Evolutionary conservation across 2,113 vertebrate genomes (phyloP).

Genomic region (Muntiacus reevesi): DNA sequence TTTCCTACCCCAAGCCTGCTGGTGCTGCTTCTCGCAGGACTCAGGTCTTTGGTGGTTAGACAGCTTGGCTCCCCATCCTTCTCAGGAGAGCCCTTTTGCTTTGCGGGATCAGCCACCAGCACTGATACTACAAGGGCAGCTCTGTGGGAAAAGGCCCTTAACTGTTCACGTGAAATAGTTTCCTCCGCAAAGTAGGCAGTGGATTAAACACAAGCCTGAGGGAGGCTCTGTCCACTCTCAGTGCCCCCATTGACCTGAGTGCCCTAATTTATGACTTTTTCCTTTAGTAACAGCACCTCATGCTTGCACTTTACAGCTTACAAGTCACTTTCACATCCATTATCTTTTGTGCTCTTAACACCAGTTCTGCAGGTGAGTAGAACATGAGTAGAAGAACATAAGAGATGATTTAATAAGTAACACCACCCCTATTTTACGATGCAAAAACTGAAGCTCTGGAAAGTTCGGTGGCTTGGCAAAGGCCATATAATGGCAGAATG

Average conservation of each 20-base stretch:
- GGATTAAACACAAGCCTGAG: background rate
- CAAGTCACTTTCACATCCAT: background rate
- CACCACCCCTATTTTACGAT: background rate
- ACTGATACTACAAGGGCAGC: background rate
- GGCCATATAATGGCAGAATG: background rate
- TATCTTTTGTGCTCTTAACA: slow-evolving; percentile 13
- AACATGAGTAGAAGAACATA: background rate
- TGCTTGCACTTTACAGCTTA: background rate
- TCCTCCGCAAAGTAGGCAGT: background rate
- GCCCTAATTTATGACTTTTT: background rate
- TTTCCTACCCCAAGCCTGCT: background rate
- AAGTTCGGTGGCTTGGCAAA: background rate
- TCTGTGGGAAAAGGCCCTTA: background rate
- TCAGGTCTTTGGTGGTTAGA: background rate
- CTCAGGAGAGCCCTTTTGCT: background rate
- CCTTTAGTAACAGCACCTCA: background rate
- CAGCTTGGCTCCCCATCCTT: background rate
- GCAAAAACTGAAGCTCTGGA: background rate
- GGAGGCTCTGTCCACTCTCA: background rate
- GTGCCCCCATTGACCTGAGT: background rate
- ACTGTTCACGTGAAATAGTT: background rate
- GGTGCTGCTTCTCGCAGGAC: background rate
- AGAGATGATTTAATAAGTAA: background rate
- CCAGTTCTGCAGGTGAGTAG: background rate
- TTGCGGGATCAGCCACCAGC: background rate